Conservation (phyloP, 2,113 vertebrate genomes). For the Erinaceus europaeus region DNA sequence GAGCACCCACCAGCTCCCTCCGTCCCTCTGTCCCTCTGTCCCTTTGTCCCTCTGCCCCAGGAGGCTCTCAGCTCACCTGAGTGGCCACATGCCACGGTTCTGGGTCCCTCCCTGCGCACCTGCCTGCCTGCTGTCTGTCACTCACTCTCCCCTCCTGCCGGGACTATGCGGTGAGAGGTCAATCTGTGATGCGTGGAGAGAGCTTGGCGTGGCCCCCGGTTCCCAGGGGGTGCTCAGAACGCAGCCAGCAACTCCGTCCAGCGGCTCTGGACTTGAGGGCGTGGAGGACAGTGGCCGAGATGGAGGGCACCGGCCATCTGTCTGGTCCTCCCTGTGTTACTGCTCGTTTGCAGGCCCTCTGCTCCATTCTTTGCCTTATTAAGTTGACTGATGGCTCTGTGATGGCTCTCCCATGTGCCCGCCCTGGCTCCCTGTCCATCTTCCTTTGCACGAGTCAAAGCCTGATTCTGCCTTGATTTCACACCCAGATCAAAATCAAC, state of each 20-base stretch:
- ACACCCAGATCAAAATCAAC: slow-evolving; percentile 59
- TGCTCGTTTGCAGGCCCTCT: neutral
- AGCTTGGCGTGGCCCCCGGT: neutral
- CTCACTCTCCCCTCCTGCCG: neutral
- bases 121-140: no score
- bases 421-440: slow-evolving; percentile 21
- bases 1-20: no score
- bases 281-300: neutral
- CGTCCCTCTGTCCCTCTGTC: no score
- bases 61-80: no score
- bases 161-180: neutral
- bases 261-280: neutral
- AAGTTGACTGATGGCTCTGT: slow-evolving; percentile 35
- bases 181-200: rapidly evolving
- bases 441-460: slow-evolving; percentile 52
- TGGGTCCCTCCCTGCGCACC: no score
- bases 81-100: no score
- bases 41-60: no score
- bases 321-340: neutral
- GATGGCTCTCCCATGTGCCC: slow-evolving; percentile 33
- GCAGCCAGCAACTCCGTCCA: neutral
- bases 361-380: slow-evolving; percentile 26
- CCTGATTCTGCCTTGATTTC: slow-evolving; percentile 56
- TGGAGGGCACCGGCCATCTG: neutral
- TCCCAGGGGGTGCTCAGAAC: neutral